phyloP scores from a whole-genome alignment of 64 coral and sea anemone genomes.

The Montipora capricornis region DNA sequence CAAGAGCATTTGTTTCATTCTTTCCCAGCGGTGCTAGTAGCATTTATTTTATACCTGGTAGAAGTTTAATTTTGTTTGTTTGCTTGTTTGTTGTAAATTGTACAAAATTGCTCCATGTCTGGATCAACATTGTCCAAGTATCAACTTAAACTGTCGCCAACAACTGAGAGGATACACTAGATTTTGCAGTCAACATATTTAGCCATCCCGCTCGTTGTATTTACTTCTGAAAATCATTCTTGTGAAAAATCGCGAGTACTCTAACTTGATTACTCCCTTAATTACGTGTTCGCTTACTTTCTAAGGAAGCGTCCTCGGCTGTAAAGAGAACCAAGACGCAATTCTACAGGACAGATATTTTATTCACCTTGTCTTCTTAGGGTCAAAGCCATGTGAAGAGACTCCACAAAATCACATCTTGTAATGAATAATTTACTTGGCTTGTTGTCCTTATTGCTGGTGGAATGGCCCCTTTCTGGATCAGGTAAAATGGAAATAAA shows the following conservation, averaged over 20 bases:
- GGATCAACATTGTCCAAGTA: no score
- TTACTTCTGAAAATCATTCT: neutral
- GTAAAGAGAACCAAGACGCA: neutral
- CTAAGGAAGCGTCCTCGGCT: neutral
- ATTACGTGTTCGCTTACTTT: neutral
- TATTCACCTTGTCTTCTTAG: neutral
- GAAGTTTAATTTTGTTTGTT: no score
- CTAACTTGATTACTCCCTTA: neutral
- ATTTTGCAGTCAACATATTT: neutral
- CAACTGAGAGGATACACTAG: neutral
- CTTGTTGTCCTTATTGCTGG: constrained; percentile 43
- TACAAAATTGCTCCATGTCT: no score
- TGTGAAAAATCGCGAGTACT: neutral
- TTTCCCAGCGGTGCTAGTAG: no score
- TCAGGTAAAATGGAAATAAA: constrained; percentile 19
- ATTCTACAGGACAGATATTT: neutral
- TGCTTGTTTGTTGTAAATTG: no score
- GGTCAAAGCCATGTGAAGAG: constrained; percentile 23
- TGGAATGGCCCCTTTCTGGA: constrained; percentile 39
- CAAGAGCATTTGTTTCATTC: no score
- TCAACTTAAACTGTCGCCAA: neutral
- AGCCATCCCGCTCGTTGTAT: neutral
- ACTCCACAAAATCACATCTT: neutral
- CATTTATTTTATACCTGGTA: no score
- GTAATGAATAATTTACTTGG: constrained; percentile 58